Base-by-base conservation (phyloP, 2,888 invertebrate species). In the Amphipoea oculea region DNA sequence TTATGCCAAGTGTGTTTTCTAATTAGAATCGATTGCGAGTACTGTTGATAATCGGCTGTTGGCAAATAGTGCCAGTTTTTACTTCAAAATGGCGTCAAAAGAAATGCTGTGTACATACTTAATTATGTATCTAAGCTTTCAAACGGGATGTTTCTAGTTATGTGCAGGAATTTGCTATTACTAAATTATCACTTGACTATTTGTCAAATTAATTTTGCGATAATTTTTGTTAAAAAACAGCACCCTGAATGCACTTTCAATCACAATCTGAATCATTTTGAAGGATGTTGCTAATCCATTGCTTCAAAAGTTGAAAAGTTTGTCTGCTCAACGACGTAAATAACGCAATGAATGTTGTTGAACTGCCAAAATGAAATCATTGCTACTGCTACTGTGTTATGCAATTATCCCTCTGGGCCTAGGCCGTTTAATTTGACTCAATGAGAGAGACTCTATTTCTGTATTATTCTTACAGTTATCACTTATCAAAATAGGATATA, bases 1-100 rank as follows among this genome's bases (percentile, higher is more conserved):
- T 82, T 76, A 75, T 80, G 67, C 78, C 68, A 65, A 83, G 73
- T 80, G 78, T 81, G 75, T 79, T 82, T 76, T 71, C 73, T 79
- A 83, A 86, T 86, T 79, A 78, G 76, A 79, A 75, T 73, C 71
- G 72, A 81, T 80, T 83, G 72, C 73, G 51, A 65, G 73, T 79
- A 77, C 78, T 82, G 79, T 69, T 79, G 67, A 79, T 81, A 75
- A 82, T 81, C 82, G 71, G 73, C 60, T 73, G 79, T 81, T 78
- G 78, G 81, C 71, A 81, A 87, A 73, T 66, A 67, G 42, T 84
- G 29, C 77, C 40, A 73, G 82, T 79, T 87, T 76, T 77, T 77
- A 75, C 72, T 84, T 81, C 29, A 57, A 81, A 76, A 79, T 76
- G 40, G 65, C 76, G 62, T 66, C 23, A 17, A 81, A 79, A 81